Percentiles rank a stretch among this genome's conserved stretches.
Evolutionary conservation across 2,113 vertebrate species (phyloP).

Genomic region (Etia nguti): DNA sequence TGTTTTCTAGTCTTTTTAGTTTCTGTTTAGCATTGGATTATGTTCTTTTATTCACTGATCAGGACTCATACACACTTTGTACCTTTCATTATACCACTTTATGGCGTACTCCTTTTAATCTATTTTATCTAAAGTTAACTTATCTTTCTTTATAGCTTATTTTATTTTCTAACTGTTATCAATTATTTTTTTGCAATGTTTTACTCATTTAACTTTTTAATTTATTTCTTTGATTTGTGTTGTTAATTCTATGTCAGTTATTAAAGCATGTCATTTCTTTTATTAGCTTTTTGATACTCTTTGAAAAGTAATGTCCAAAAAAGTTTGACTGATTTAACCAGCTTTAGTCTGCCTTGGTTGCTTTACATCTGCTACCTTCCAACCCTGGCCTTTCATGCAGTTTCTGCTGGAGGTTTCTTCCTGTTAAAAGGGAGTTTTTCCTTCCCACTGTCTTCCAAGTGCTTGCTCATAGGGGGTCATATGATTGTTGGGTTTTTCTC

Average conservation of each 20-base stretch:
- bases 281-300: not conserved
- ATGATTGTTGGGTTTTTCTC: not conserved
- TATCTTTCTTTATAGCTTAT: not conserved
- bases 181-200: fast-evolving
- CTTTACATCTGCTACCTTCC: not conserved
- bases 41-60: not conserved
- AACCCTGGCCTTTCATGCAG: not conserved
- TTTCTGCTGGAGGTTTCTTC: not conserved
- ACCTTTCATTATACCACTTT: not conserved
- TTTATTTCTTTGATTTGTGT: not conserved
- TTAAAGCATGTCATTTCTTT: fast-evolving
- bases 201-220: not conserved
- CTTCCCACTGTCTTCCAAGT: fast-evolving
- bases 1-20: not conserved
- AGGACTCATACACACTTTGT: not conserved
- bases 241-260: not conserved
- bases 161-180: not conserved
- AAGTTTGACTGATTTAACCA: not conserved
- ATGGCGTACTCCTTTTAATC: not conserved
- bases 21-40: not conserved
- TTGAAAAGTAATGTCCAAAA: not conserved
- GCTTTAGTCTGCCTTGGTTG: not conserved
- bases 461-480: fast-evolving
- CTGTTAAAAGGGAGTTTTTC: not conserved
- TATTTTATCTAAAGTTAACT: not conserved